Base-by-base conservation (phyloP, 2,888 invertebrate species). In the Dicranocentrus wangi region DNA sequence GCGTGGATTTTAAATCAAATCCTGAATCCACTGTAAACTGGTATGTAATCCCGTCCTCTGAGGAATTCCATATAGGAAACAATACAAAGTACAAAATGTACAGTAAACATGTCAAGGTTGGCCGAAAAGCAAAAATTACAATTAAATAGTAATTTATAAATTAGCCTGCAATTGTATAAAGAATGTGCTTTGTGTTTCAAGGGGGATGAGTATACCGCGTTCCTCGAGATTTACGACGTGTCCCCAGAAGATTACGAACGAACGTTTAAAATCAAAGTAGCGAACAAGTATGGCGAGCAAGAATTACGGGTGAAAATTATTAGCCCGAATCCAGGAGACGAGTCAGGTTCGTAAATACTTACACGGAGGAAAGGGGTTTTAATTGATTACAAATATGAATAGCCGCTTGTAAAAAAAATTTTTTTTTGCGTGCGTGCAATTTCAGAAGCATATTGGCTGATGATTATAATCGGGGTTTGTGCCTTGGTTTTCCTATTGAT, bases 371-470 rank as follows among this genome's bases (percentile, higher is more conserved):
- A n/a, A n/a, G n/a, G n/a, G n/a, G n/a, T n/a, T n/a, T n/a, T n/a
- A n/a, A n/a, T n/a, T n/a, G n/a, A n/a, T n/a, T n/a, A n/a, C n/a
- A n/a, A n/a, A n/a, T n/a, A n/a, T n/a, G n/a, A n/a, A n/a, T n/a
- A n/a, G n/a, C n/a, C n/a, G n/a, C n/a, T n/a, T n/a, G n/a, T n/a
- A n/a, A n/a, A n/a, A n/a, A n/a, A n/a, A n/a, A n/a, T n/a, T n/a
- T n/a, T n/a, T n/a, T n/a, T n/a, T n/a, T n/a, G n/a, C n/a, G n/a
- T n/a, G n/a, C n/a, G n/a, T n/a, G n/a, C n/a, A n/a, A n/a, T 61
- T 58, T 32, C 27, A 79, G 79, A 66, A 28, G 7, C 42, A 1
- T 66, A 71, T 21, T 79, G 79, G 79, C 39, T 71, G 5, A 66
- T 65, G 21, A 60, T 71, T 10, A 17, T 72, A 3, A 58, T 71